Conservation (phyloP, 2,797 vertebrate genomes). For the Notoglanidium macrostoma region DNA sequence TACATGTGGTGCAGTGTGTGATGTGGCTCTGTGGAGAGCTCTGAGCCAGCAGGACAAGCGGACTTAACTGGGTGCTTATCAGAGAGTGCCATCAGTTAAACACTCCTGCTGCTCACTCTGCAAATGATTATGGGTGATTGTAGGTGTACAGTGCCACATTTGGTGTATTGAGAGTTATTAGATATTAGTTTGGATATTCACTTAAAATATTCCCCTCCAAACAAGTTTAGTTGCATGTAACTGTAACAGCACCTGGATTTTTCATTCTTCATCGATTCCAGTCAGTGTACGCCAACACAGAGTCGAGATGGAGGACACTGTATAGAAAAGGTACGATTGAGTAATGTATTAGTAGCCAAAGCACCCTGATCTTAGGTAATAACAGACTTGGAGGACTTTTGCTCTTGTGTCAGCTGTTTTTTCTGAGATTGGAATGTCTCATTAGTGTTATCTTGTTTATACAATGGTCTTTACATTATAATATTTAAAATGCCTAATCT, state of each 20-base stretch:
- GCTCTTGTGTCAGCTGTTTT: background rate
- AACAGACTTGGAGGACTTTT: background rate
- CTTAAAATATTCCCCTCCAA: background rate
- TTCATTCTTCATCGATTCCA: background rate
- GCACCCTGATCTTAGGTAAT: background rate
- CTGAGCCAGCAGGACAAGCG: constrained; percentile 34
- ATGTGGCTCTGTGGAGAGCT: constrained; percentile 46
- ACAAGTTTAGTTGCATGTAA: background rate
- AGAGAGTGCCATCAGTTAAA: constrained; percentile 44
- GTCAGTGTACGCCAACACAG: background rate
- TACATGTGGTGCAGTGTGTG: constrained; percentile 38
- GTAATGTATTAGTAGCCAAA: background rate
- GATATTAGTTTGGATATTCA: background rate
- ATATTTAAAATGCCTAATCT: background rate
- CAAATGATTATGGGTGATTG: constrained; percentile 30
- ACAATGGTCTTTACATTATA: background rate
- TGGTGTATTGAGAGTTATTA: background rate
- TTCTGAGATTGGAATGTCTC: background rate
- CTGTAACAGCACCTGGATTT: background rate
- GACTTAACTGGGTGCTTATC: constrained; percentile 44
- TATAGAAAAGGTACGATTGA: background rate
- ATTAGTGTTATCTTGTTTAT: background rate
- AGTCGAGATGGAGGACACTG: background rate
- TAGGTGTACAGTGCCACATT: constrained; percentile 14
- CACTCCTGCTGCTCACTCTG: constrained; percentile 26